Evolutionary conservation across 1,140 invertebrate species (phyloP).

Genomic region (Caenorhabditis elegans): WBcel235 BX284605.5:15763001-15763500

Average conservation of each 20-base stretch:
- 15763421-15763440: conserved; percentile 87
- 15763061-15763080: no score
- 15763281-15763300: background rate
- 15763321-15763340: conserved; percentile 69
- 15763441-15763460: conserved; percentile 83
- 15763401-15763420: conserved; percentile 84
- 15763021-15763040: no score
- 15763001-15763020: no score
- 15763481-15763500: conserved; percentile 60
- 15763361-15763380: conserved; percentile 71
- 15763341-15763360: conserved; percentile 69
- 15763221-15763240: conserved; percentile 69
- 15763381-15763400: conserved; percentile 82
- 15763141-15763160: conserved; percentile 69
- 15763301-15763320: background rate
- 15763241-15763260: conserved; percentile 72
- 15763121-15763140: conserved; percentile 68
- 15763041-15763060: no score
- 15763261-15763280: conserved; percentile 66
- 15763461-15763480: conserved; percentile 56
- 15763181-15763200: conserved; percentile 68
- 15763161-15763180: conserved; percentile 70
- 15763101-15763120: no score
- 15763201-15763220: conserved; percentile 67
- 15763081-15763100: no score